Percentiles rank a stretch among this genome's conserved stretches.
Evolutionary conservation across 2,113 vertebrate species (phyloP).

Genomic region (Equus przewalskii): DNA sequence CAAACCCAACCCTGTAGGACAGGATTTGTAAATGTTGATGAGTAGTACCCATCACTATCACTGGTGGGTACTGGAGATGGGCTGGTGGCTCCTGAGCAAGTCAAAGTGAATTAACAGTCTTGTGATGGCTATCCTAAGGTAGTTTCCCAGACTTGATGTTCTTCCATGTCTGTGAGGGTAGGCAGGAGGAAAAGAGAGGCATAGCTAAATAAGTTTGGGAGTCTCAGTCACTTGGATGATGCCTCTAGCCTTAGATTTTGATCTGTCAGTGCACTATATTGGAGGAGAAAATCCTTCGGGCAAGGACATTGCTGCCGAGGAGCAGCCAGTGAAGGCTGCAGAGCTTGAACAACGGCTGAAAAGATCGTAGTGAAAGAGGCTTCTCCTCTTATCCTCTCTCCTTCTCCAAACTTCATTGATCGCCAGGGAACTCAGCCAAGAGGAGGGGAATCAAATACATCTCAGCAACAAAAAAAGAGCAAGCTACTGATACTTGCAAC

Average conservation of each 20-base stretch:
- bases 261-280: background rate
- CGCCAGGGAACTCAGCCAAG: background rate
- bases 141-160: background rate
- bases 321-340: background rate
- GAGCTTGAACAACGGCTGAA: background rate
- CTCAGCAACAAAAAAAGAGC: background rate
- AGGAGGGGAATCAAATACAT: background rate
- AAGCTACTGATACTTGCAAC: background rate
- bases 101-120: background rate
- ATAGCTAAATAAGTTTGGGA: background rate
- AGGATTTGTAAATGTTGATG: background rate
- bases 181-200: background rate
- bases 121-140: background rate
- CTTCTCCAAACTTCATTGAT: background rate
- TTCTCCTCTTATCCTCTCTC: background rate
- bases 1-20: background rate
- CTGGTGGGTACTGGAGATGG: background rate
- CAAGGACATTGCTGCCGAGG: background rate
- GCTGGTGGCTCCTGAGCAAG: background rate
- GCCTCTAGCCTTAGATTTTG: background rate
- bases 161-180: background rate
- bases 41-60: background rate
- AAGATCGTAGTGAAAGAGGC: accelerated
- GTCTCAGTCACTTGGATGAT: background rate
- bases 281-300: background rate